Conservation (phyloP, 2,113 vertebrate species). For the Chunga burmeisteri region DNA sequence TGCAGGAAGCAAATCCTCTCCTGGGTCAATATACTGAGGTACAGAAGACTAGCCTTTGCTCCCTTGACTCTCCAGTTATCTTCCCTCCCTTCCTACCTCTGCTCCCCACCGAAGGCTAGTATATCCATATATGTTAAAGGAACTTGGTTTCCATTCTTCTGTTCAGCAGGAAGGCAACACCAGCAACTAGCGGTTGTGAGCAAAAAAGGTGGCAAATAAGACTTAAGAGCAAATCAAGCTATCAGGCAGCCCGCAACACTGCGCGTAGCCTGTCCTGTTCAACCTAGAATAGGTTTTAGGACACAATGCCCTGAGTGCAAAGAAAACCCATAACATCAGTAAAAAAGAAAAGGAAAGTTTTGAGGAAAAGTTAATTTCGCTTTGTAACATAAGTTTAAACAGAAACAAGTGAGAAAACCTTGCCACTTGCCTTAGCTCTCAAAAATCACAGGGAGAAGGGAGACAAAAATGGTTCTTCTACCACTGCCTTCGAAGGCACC, state of each 20-base stretch:
- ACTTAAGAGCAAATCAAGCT: not conserved
- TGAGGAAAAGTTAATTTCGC: not conserved
- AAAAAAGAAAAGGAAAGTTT: not conserved
- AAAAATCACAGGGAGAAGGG: not conserved
- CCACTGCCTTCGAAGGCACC: not conserved
- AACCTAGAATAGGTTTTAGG: not conserved
- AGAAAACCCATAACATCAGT: not conserved
- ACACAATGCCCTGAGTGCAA: not conserved
- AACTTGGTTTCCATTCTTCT: not conserved
- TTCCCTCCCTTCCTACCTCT: not conserved
- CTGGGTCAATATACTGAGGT: accelerated
- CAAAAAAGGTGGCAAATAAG: not conserved
- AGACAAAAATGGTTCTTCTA: not conserved
- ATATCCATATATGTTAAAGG: not conserved
- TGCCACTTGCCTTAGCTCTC: not conserved
- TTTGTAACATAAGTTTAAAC: not conserved
- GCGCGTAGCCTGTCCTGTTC: not conserved
- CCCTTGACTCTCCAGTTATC: not conserved
- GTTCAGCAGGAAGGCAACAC: not conserved
- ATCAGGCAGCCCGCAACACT: not conserved
- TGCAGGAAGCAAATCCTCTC: not conserved
- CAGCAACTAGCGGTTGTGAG: not conserved
- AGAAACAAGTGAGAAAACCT: not conserved
- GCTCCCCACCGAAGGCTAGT: not conserved
- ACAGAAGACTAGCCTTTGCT: not conserved